Percentiles rank a stretch among this genome's conserved stretches.
Conservation (phyloP, 2,888 invertebrate species). For the Drosophila greeni region DNA sequence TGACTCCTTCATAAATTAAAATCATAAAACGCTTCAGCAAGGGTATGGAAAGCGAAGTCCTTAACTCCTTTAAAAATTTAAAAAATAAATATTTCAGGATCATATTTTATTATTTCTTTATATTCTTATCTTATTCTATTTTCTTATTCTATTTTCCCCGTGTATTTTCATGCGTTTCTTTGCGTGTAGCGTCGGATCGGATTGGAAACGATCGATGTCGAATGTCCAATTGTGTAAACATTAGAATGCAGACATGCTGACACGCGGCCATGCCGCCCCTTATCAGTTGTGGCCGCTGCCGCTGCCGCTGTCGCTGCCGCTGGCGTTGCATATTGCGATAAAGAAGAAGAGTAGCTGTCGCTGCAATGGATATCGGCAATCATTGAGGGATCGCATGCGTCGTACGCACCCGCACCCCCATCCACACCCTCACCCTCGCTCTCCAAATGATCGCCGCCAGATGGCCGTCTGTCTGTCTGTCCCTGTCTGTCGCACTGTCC, state of each 20-base stretch:
- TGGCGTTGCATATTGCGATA: conserved; percentile 20
- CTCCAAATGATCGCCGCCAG: conserved; percentile 24
- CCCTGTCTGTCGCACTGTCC: conserved; percentile 34
- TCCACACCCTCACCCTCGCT: conserved; percentile 8
- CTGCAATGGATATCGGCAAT: conserved; percentile 20
- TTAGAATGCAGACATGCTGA: conserved; percentile 37
- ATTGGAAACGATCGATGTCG: conserved; percentile 19
- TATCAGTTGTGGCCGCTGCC: conserved; percentile 13
- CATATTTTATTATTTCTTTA: too few species aligned
- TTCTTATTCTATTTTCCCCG: not conserved
- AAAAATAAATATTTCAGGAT: too few species aligned
- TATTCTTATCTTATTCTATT: too few species aligned
- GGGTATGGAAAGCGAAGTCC: too few species aligned
- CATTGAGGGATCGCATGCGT: conserved; percentile 11
- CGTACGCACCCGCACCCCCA: conserved; percentile 4
- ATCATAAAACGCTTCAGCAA: too few species aligned
- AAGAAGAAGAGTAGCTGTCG: conserved; percentile 1
- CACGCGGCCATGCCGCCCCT: conserved; percentile 13
- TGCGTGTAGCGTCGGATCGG: conserved; percentile 5
- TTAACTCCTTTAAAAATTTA: too few species aligned
- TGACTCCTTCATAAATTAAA: not conserved
- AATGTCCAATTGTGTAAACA: conserved; percentile 46
- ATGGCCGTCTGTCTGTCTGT: conserved; percentile 6
- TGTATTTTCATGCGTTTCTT: conserved; percentile 1
- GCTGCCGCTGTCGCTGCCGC: conserved; percentile 5